A percentile compares a stretch with the other conserved stretches of the same genome.
Conservation (phyloP, 2,113 vertebrate genomes). For the Strix uralensis region DNA sequence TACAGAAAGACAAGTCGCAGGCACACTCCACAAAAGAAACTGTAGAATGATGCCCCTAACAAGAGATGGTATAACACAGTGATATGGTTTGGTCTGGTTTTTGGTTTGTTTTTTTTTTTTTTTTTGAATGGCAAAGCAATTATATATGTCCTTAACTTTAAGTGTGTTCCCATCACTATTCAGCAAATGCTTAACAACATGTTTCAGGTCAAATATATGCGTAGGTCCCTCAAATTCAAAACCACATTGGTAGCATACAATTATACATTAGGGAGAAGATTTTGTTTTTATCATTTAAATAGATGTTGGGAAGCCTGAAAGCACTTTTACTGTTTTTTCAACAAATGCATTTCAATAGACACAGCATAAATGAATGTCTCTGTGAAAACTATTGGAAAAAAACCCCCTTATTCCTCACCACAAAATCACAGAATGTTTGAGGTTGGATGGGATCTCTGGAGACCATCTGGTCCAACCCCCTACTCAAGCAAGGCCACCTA, state of each 20-base stretch:
- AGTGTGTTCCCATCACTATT: not conserved
- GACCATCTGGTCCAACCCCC: not conserved
- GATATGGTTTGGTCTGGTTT: not conserved
- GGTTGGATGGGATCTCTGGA: not conserved
- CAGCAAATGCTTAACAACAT: not conserved
- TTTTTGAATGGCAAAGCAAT: not conserved
- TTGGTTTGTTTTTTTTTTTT: not conserved
- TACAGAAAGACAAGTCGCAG: not conserved
- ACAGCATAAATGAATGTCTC: not conserved
- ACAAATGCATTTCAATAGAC: not conserved
- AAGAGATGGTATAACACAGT: not conserved
- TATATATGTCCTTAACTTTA: not conserved
- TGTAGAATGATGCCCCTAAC: not conserved
- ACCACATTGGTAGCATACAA: not conserved
- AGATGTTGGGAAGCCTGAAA: not conserved
- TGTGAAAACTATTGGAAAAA: not conserved
- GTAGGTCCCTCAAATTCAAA: not conserved
- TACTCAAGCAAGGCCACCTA: not conserved
- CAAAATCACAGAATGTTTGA: not conserved
- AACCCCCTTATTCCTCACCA: not conserved
- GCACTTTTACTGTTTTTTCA: not conserved
- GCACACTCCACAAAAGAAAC: not conserved
- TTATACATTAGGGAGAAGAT: not conserved
- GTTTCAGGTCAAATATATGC: not conserved
- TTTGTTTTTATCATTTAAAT: not conserved